Percentiles rank a stretch among this genome's conserved stretches.
Conservation (phyloP, 2,113 vertebrate species). For the Origma solitaria region DNA sequence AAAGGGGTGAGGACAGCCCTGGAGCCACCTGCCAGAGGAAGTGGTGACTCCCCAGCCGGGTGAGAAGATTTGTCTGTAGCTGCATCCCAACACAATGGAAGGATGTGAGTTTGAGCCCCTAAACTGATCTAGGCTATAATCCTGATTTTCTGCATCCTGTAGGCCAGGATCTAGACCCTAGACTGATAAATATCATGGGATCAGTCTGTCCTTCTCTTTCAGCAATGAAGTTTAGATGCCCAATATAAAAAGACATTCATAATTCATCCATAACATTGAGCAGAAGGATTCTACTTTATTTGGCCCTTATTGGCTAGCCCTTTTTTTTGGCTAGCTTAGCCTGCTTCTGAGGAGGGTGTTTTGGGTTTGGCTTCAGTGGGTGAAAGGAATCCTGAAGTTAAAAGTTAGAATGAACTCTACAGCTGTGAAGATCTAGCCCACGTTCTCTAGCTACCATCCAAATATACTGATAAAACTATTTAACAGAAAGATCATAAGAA, state of each 20-base stretch:
- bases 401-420: neutral
- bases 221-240: neutral
- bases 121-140: neutral
- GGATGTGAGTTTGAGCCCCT: fast-evolving
- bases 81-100: neutral
- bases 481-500: neutral
- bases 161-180: neutral
- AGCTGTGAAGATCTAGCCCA: neutral
- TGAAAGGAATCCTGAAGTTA: neutral
- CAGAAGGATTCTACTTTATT: neutral
- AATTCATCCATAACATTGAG: neutral
- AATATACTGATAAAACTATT: neutral
- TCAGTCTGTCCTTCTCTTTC: neutral
- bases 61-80: neutral
- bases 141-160: neutral
- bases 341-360: neutral
- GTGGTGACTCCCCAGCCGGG: fast-evolving
- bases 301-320: neutral
- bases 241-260: neutral
- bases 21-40: neutral
- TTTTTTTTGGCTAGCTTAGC: neutral
- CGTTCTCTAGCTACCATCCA: neutral
- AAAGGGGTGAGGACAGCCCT: neutral
- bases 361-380: neutral
- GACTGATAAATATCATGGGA: neutral